Conservation (phyloP, 2,888 invertebrate species). For the Drosophila infuscata region DNA sequence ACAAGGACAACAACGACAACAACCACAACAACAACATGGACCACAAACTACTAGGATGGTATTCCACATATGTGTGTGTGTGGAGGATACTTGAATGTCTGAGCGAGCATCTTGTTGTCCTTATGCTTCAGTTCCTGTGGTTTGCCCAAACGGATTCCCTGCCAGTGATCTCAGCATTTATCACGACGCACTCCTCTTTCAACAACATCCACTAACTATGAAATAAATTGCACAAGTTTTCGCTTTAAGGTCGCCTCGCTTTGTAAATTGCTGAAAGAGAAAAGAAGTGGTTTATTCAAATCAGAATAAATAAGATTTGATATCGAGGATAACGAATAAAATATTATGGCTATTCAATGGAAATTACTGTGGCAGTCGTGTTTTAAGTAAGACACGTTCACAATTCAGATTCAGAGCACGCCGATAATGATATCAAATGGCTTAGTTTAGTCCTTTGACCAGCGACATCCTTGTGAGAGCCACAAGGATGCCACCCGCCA, state of each 20-base stretch:
- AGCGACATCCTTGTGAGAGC: background rate
- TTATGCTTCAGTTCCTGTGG: slow-evolving; percentile 37
- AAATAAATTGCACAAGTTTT: slow-evolving; percentile 68
- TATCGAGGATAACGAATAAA: background rate
- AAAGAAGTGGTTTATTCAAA: background rate
- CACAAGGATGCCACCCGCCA: slow-evolving; percentile 1
- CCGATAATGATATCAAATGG: background rate
- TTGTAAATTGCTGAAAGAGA: slow-evolving; percentile 1
- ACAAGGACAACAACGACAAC: slow-evolving; percentile 25
- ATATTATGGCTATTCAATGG: background rate
- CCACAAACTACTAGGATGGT: slow-evolving; percentile 26
- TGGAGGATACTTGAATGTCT: slow-evolving; percentile 6
- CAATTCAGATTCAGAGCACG: background rate
- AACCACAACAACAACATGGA: slow-evolving; percentile 22
- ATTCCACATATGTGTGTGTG: background rate
- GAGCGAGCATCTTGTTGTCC: slow-evolving; percentile 20
- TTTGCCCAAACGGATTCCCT: slow-evolving; percentile 40
- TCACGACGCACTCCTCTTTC: slow-evolving; percentile 34
- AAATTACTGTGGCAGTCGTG: background rate
- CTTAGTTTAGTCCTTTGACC: background rate
- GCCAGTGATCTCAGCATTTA: slow-evolving; percentile 41
- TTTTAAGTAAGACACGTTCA: background rate
- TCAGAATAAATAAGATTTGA: background rate
- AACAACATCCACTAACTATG: background rate
- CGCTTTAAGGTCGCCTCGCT: slow-evolving; percentile 19